Evolutionary conservation across 2,888 invertebrate genomes (phyloP).

Genomic region (Willowsia nigromaculata): DNA sequence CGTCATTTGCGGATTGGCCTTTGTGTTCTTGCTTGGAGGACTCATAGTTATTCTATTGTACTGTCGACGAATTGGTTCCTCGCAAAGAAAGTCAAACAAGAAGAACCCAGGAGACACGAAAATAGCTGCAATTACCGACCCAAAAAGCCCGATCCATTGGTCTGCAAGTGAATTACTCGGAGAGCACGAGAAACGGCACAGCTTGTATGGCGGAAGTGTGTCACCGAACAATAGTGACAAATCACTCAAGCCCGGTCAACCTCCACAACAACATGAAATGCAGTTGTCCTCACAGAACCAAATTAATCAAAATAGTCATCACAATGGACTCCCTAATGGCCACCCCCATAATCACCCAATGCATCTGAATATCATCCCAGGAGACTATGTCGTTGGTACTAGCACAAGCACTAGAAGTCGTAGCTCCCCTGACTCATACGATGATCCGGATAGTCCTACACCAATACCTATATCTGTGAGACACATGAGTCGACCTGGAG

Average conservation of each 20-base stretch:
- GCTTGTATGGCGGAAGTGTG: conserved; percentile 80
- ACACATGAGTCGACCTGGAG: conserved; percentile 65
- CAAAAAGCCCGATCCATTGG: conserved; percentile 80
- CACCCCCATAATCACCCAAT: conserved; percentile 71
- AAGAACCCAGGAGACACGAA: conserved; percentile 76
- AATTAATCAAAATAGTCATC: conserved; percentile 68
- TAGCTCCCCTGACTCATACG: conserved; percentile 77
- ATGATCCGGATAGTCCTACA: conserved; percentile 77
- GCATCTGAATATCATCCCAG: conserved; percentile 75
- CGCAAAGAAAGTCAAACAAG: conserved; percentile 74
- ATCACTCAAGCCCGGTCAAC: conserved; percentile 62
- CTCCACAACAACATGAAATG: conserved; percentile 66
- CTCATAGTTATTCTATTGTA: conserved; percentile 76
- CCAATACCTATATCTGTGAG: conserved; percentile 78
- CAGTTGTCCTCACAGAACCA: conserved; percentile 66
- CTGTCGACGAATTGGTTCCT: conserved; percentile 74
- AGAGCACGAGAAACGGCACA: conserved; percentile 83
- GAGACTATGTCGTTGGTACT: conserved; percentile 71
- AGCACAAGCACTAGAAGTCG: conserved; percentile 75
- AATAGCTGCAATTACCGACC: conserved; percentile 78
- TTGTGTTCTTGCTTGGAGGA: conserved; percentile 75
- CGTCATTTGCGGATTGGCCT: conserved; percentile 76
- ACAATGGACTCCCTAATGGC: conserved; percentile 67
- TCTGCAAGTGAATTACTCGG: conserved; percentile 84
- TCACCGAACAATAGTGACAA: conserved; percentile 73